Conservation (phyloP, 2,797 vertebrate species). For the Takifugu rubripes region DNA sequence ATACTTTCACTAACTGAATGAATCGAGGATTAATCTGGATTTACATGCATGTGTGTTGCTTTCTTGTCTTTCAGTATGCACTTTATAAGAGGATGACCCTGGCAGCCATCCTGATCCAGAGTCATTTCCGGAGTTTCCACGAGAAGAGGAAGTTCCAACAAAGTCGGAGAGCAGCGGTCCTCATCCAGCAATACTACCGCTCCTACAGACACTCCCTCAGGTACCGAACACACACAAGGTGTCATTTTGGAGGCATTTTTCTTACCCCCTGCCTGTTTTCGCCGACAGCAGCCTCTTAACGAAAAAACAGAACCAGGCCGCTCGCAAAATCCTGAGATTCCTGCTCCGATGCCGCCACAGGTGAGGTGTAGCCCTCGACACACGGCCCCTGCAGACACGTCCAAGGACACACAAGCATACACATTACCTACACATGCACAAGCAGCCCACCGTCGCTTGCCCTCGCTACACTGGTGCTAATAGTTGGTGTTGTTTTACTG, state of each 20-base stretch:
- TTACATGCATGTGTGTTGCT: neutral
- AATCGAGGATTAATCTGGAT: too few species aligned
- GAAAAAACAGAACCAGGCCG: constrained; percentile 99
- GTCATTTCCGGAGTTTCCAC: constrained; percentile 98
- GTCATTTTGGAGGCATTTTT: neutral
- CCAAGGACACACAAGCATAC: constrained; percentile 17
- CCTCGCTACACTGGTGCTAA: constrained; percentile 83
- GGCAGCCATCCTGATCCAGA: constrained; percentile 99
- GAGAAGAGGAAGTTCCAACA: constrained; percentile 98
- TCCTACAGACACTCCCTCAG: constrained; percentile 93
- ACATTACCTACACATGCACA: constrained; percentile 25
- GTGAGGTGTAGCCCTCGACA: constrained; percentile 65
- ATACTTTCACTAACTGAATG: neutral
- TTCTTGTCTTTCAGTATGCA: constrained; percentile 87
- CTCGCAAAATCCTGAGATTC: constrained; percentile 98
- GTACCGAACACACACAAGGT: constrained; percentile 35
- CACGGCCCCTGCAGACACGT: constrained; percentile 15
- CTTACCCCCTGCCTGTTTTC: constrained; percentile 32
- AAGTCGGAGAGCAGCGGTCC: constrained; percentile 93
- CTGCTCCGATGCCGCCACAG: constrained; percentile 98
- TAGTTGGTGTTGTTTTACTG: constrained; percentile 99
- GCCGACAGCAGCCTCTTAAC: constrained; percentile 92
- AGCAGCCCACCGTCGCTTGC: constrained; percentile 55
- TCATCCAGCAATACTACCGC: constrained; percentile 99
- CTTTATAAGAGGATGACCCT: constrained; percentile 99